Percentiles rank a stretch among this genome's conserved stretches.
These are phyloP conservation scores for Channallabes apus DNA, from an alignment of 2,797 vertebrate species.

Conservation along the genomic window DNA sequence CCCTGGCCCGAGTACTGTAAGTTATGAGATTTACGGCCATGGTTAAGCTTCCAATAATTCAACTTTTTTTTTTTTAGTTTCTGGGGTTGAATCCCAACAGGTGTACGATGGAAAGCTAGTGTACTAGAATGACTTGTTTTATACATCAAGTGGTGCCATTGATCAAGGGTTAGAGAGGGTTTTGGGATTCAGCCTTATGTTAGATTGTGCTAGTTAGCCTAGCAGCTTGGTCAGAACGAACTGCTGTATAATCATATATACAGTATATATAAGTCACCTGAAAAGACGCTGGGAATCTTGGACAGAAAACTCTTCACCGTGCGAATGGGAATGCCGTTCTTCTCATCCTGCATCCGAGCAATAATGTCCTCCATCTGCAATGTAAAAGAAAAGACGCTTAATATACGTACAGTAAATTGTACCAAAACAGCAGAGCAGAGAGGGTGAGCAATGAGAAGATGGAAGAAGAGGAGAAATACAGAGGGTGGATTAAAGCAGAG, in stretches of 20 bases:
- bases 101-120: too few species aligned
- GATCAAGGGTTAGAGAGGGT: too few species aligned
- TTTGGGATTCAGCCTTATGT: too few species aligned
- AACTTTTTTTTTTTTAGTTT: too few species aligned
- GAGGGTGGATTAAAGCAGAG: slow-evolving; percentile 18
- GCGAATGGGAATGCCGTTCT: slow-evolving; percentile 83
- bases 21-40: too few species aligned
- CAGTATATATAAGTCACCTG: slow-evolving; percentile 71
- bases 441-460: slow-evolving; percentile 31
- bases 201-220: too few species aligned
- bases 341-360: slow-evolving; percentile 85
- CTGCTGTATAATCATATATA: too few species aligned
- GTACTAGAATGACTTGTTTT: not conserved
- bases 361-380: slow-evolving; percentile 84
- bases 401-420: not conserved
- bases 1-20: too few species aligned
- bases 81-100: too few species aligned
- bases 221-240: too few species aligned
- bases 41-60: too few species aligned
- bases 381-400: not conserved
- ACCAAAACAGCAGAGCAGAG: slow-evolving; percentile 35
- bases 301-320: slow-evolving; percentile 87
- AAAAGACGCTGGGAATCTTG: slow-evolving; percentile 86
- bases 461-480: slow-evolving; percentile 21
- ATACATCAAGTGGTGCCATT: not conserved